Conservation (phyloP, 1,140 invertebrate species). For the Tetragnatha versicolor region DNA sequence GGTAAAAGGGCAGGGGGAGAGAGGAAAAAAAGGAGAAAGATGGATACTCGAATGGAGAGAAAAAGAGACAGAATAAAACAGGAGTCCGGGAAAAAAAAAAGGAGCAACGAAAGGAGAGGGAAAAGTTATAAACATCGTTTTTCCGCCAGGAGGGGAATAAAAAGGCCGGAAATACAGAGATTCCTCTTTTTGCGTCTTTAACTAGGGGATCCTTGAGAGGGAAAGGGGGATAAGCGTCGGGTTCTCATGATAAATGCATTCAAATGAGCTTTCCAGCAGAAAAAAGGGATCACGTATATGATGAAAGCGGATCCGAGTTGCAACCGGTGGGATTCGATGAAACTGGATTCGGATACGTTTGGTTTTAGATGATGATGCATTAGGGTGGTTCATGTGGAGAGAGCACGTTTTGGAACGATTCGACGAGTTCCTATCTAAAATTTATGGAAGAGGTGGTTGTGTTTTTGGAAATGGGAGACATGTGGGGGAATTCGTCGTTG, state of each 20-base stretch:
- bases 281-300: too few species aligned
- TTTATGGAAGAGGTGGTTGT: too few species aligned
- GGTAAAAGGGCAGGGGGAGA: background rate
- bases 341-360: too few species aligned
- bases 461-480: too few species aligned
- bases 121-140: slow-evolving; percentile 53
- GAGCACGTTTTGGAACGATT: too few species aligned
- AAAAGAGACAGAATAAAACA: slow-evolving; percentile 22
- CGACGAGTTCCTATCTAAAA: too few species aligned
- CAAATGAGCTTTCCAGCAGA: too few species aligned
- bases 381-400: too few species aligned
- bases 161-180: slow-evolving; percentile 51
- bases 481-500: too few species aligned
- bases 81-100: background rate
- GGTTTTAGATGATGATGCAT: too few species aligned
- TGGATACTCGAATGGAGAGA: slow-evolving; percentile 37
- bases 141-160: slow-evolving; percentile 32
- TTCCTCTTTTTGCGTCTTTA: slow-evolving; percentile 45
- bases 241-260: slow-evolving; percentile 4
- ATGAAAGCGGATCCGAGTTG: too few species aligned
- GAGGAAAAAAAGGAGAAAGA: background rate
- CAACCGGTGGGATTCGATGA: too few species aligned
- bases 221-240: slow-evolving; percentile 9
- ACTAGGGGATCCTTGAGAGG: slow-evolving; percentile 29
- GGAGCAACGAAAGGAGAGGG: background rate